phyloP scores from a whole-genome alignment of 1,140 invertebrate species.

The Hyles euphorbiae region DNA sequence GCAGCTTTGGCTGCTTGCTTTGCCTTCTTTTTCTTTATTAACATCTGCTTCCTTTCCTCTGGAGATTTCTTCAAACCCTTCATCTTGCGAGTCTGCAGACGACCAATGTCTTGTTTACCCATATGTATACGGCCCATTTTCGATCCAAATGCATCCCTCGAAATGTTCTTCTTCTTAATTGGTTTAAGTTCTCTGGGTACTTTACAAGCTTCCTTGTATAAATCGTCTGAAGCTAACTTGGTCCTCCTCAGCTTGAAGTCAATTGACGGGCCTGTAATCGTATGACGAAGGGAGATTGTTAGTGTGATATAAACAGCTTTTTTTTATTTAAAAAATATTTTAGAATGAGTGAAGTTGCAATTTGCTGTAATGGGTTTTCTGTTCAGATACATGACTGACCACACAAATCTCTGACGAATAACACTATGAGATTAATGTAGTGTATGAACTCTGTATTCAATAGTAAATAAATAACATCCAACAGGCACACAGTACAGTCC shows the following conservation, averaged over 20 bases:
- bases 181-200: constrained; percentile 89
- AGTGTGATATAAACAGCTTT: too few species aligned
- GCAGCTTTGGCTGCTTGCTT: constrained; percentile 45
- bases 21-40: constrained; percentile 74
- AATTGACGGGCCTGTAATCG: constrained; percentile 84
- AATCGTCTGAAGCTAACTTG: constrained; percentile 92
- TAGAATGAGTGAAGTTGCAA: too few species aligned
- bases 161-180: constrained; percentile 94
- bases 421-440: too few species aligned
- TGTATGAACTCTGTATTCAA: too few species aligned
- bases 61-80: constrained; percentile 90
- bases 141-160: constrained; percentile 89
- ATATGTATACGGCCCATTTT: constrained; percentile 95
- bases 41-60: constrained; percentile 79
- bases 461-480: too few species aligned
- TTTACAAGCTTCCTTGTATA: constrained; percentile 91
- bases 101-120: constrained; percentile 90
- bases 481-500: too few species aligned
- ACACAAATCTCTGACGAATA: too few species aligned
- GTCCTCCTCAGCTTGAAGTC: constrained; percentile 90
- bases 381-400: too few species aligned
- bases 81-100: constrained; percentile 94
- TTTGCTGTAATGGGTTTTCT: too few species aligned
- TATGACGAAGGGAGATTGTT: neutral
- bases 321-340: too few species aligned